Percentiles rank a stretch among this genome's conserved stretches.
Evolutionary conservation across 2,888 invertebrate genomes (phyloP).

Genomic region (Chloroclysta siterata): DNA sequence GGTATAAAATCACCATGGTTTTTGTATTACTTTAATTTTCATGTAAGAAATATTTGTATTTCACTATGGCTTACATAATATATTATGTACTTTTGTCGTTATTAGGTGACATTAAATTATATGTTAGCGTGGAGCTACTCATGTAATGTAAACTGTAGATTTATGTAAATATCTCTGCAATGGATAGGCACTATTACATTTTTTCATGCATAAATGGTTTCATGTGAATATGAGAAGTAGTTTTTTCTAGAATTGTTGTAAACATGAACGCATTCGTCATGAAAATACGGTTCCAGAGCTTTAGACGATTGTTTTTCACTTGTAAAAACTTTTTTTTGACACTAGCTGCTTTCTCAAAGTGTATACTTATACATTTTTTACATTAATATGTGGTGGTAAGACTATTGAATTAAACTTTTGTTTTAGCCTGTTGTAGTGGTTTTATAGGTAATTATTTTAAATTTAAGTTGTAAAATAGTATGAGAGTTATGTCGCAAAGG

Average conservation of each 20-base stretch:
- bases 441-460: constrained; percentile 62
- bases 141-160: constrained; percentile 59
- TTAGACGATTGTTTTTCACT: constrained; percentile 17
- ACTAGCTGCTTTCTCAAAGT: constrained; percentile 30
- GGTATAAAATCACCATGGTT: constrained; percentile 51
- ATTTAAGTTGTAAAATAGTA: constrained; percentile 73
- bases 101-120: constrained; percentile 49
- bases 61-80: constrained; percentile 57
- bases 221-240: constrained; percentile 35
- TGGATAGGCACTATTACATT: constrained; percentile 48
- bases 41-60: constrained; percentile 61
- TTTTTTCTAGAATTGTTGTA: constrained; percentile 24
- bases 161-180: constrained; percentile 76
- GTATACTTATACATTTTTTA: constrained; percentile 26
- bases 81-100: constrained; percentile 45
- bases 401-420: constrained; percentile 43
- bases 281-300: constrained; percentile 16
- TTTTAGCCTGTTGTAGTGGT: constrained; percentile 66
- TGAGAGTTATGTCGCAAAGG: constrained; percentile 59
- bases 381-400: constrained; percentile 41
- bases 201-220: constrained; percentile 51
- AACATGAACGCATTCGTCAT: constrained; percentile 28
- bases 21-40: constrained; percentile 56
- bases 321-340: constrained; percentile 8
- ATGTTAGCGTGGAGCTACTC: constrained; percentile 60